Evolutionary conservation across 2,888 invertebrate genomes (phyloP), one percentile per base, ranked within the genome.

Genomic region (Melipona bicolor): DNA sequence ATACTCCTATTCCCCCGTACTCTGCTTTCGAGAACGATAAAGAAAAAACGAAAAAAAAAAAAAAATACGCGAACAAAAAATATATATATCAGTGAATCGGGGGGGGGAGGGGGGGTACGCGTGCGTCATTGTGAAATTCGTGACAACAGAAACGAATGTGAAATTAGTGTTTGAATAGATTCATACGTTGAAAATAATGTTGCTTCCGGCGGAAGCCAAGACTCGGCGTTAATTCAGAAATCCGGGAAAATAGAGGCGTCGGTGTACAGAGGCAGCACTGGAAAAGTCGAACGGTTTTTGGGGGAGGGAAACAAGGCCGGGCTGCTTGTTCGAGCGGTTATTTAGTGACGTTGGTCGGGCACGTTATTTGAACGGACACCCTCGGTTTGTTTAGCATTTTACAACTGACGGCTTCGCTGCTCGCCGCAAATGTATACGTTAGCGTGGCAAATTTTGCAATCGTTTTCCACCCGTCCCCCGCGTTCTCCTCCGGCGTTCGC

Each of bases 321-420:
- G 77, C 75, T 77, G 84, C 85, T 84, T 85, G 89, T 89, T 84
- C 76, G 72, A 49, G 65, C 71, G 77, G 90, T 92, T 92, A 92
- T 92, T 92, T 92, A 91, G 90, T 90, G 89, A 86, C 85, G 86
- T 90, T 87, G 87, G 88, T 89, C 89, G 87, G 85, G 80, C 85
- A 83, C 88, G 91, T 91, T 90, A 91, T 90, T 92, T 89, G 91
- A 91, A 89, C 91, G 90, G 89, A 88, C 90, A 91, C 91, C 88
- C 90, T 88, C 89, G 86, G 88, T 92, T 92, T 92, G 91, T 92
- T 92, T 91, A 91, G 91, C 92, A 92, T 92, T 92, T 92, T 91
- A 92, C 92, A 91, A 91, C 91, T 87, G 84, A 88, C 88, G 84
- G 81, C 64, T 56, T 70, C 82, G 79, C 52, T 71, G 84, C 74